A percentile compares a stretch with the other conserved stretches of the same genome.
phyloP scores from a whole-genome alignment of 1,140 invertebrate genomes.

The Drosophila ananassae region DNA sequence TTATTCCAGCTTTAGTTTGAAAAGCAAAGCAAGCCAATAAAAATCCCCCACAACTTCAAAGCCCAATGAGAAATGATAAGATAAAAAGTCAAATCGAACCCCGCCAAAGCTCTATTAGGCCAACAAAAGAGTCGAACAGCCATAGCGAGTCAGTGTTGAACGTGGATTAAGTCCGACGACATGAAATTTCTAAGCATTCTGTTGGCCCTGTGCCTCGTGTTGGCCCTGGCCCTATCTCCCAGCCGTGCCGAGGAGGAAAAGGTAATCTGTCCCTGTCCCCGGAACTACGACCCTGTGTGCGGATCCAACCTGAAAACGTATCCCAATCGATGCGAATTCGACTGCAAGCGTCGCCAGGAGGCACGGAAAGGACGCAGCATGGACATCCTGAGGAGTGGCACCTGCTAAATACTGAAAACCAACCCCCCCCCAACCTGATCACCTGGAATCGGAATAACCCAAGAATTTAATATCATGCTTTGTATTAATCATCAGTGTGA shows the following conservation, averaged over 20 bases:
- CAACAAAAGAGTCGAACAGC: conserved; percentile 14
- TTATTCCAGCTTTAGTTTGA: background rate
- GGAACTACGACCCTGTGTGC: conserved; percentile 85
- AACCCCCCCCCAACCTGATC: background rate
- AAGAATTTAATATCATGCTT: conserved; percentile 10
- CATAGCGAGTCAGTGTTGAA: conserved; percentile 52
- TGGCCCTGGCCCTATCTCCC: conserved; percentile 35
- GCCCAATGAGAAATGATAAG: conserved; percentile 49
- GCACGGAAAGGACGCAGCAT: conserved; percentile 71
- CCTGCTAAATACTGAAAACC: conserved; percentile 38
- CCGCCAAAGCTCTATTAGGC: conserved; percentile 22
- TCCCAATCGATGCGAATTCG: conserved; percentile 84
- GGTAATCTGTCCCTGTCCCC: conserved; percentile 84
- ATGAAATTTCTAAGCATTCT: conserved; percentile 64
- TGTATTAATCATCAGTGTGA: conserved; percentile 64
- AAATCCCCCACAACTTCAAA: conserved; percentile 25
- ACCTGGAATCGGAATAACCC: conserved; percentile 1
- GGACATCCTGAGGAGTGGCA: conserved; percentile 53
- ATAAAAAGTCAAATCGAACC: conserved; percentile 44
- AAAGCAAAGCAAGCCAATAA: background rate
- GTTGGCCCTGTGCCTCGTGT: conserved; percentile 56
- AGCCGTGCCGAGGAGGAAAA: conserved; percentile 13
- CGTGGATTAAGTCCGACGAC: conserved; percentile 58
- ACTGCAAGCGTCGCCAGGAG: conserved; percentile 71
- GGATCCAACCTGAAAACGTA: conserved; percentile 85